These are phyloP conservation scores for Apocrypta bakeri DNA, from an alignment of 1,140 invertebrate species.

Conservation along the genomic window DNA sequence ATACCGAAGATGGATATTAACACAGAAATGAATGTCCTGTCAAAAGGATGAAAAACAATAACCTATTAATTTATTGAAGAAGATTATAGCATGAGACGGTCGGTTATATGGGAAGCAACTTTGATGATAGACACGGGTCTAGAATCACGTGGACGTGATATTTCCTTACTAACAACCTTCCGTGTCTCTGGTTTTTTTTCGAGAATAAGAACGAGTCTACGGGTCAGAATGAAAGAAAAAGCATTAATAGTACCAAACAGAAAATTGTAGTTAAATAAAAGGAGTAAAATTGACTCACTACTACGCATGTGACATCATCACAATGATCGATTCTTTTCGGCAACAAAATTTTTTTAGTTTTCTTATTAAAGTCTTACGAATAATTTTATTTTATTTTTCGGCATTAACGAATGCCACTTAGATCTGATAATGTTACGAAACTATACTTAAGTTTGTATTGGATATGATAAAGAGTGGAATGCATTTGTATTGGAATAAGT, in stretches of 20 bases:
- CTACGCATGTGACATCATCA: background rate
- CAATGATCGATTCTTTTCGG: background rate
- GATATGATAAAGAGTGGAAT: background rate
- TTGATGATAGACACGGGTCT: too few relatives aligned
- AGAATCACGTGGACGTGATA: too few relatives aligned
- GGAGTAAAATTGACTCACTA: constrained; percentile 15
- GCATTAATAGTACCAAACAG: constrained; percentile 63
- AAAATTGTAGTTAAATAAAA: constrained; percentile 43
- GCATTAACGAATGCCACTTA: background rate
- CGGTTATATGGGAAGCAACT: too few relatives aligned
- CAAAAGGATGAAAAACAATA: background rate
- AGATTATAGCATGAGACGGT: background rate
- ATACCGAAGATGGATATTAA: background rate
- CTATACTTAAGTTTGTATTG: constrained; percentile 5
- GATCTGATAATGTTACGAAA: background rate
- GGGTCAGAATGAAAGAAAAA: constrained; percentile 50
- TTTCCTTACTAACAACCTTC: too few relatives aligned
- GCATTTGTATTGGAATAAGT: background rate
- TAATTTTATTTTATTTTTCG: background rate
- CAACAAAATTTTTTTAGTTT: background rate
- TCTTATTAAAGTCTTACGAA: background rate
- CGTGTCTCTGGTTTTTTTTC: background rate
- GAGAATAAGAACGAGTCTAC: constrained; percentile 45
- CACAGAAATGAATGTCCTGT: background rate
- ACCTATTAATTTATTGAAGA: constrained; percentile 31